These are phyloP conservation scores for Fregata magnificens DNA, from an alignment of 2,113 vertebrate species.

Conservation along the genomic window DNA sequence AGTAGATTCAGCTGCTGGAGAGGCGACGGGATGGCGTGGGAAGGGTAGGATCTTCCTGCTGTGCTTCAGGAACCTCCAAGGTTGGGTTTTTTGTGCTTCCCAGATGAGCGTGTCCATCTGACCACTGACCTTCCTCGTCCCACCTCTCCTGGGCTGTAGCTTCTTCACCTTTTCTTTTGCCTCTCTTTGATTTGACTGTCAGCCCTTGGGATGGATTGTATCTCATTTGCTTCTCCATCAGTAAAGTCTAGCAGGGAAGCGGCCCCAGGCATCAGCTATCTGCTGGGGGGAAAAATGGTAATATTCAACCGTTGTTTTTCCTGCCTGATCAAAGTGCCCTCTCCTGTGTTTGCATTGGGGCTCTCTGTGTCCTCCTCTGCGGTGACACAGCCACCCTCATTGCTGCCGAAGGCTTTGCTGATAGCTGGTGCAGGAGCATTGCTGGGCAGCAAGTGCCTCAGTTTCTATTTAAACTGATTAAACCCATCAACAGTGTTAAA, in stretches of 20 bases:
- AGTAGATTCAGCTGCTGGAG: neutral
- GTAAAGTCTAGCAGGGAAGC: neutral
- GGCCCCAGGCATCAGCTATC: neutral
- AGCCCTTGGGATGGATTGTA: neutral
- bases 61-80: neutral
- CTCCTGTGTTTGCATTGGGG: neutral
- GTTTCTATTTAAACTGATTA: neutral
- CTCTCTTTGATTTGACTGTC: neutral
- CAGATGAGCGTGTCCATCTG: neutral
- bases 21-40: fast-evolving
- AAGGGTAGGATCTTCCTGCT: neutral
- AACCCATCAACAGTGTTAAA: neutral
- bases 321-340: neutral
- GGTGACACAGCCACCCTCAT: neutral
- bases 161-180: neutral
- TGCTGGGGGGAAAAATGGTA: neutral
- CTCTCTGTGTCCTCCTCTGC: neutral
- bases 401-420: neutral
- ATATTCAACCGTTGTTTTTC: neutral
- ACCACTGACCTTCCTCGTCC: neutral
- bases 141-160: neutral
- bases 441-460: neutral
- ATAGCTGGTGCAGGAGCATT: neutral
- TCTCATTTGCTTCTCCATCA: neutral
- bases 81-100: neutral